These are phyloP conservation scores for Protodeltote pygarga DNA, from an alignment of 2,888 invertebrate genomes.

Conservation along the genomic window DNA sequence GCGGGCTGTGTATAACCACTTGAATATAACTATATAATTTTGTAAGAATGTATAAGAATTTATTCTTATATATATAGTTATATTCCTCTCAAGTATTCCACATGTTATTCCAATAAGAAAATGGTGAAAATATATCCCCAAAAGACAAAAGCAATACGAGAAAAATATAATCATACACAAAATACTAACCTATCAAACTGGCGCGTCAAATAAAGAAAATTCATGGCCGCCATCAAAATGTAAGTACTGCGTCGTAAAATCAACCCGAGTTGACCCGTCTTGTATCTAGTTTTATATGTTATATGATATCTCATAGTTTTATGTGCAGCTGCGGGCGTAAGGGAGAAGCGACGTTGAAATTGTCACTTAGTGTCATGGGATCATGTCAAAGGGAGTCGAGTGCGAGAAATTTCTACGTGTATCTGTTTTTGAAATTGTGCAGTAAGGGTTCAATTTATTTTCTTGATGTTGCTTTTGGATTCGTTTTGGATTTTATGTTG, in stretches of 20 bases:
- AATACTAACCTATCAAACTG: slow-evolving; percentile 31
- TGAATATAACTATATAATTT: no score
- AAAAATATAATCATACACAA: slow-evolving; percentile 23
- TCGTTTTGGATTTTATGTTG: no score
- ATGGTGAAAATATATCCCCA: no score
- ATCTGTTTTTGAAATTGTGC: no score
- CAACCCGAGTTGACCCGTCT: slow-evolving; percentile 47
- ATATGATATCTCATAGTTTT: slow-evolving; percentile 57
- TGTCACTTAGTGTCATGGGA: neutral
- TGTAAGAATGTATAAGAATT: no score
- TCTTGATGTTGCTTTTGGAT: no score
- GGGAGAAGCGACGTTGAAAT: neutral
- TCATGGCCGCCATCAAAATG: slow-evolving; percentile 42
- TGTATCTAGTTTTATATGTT: slow-evolving; percentile 57
- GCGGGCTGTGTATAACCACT: no score
- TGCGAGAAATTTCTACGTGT: no score
- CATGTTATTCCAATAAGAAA: no score
- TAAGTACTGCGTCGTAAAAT: slow-evolving; percentile 47
- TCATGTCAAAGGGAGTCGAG: neutral
- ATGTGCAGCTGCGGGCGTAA: slow-evolving; percentile 34
- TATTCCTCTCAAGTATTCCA: no score
- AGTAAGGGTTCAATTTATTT: no score
- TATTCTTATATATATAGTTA: no score
- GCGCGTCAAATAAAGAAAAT: slow-evolving; percentile 39
- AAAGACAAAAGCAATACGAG: neutral